Conservation (phyloP, 2,113 vertebrate genomes). For the Proterorhinus semilunaris region DNA sequence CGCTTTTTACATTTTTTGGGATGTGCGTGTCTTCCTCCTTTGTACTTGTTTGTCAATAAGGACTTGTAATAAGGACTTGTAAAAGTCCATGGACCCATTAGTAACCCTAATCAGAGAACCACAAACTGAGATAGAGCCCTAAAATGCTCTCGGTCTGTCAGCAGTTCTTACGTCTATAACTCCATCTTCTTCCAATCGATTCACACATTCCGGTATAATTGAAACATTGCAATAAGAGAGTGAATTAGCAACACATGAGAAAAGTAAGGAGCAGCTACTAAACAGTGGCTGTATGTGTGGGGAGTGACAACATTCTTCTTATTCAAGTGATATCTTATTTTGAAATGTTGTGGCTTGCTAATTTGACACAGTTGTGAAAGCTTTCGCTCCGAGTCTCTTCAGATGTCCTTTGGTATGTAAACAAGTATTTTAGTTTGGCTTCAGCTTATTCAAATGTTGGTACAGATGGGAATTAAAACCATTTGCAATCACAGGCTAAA, state of each 20-base stretch:
- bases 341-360: background rate
- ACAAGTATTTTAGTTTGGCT: slow-evolving; percentile 11
- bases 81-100: too few relatives aligned
- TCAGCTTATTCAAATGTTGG: slow-evolving; percentile 17
- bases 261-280: slow-evolving; percentile 18
- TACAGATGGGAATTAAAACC: background rate
- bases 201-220: slow-evolving; percentile 41
- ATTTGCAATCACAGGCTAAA: background rate
- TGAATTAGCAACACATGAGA: slow-evolving; percentile 50
- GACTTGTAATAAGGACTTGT: too few relatives aligned
- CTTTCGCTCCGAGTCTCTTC: slow-evolving; percentile 3
- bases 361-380: background rate
- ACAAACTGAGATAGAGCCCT: background rate
- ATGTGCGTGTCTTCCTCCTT: too few relatives aligned
- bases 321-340: slow-evolving; percentile 20
- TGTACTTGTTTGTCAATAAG: too few relatives aligned
- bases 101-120: too few relatives aligned
- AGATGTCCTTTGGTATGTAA: slow-evolving; percentile 26
- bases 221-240: slow-evolving; percentile 26
- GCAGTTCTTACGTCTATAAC: background rate
- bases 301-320: background rate
- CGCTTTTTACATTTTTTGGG: too few relatives aligned
- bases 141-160: background rate
- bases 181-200: slow-evolving; percentile 33
- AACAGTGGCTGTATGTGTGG: slow-evolving; percentile 30